Conservation (phyloP, 1,140 invertebrate genomes). For the Sitophilus oryzae region DNA sequence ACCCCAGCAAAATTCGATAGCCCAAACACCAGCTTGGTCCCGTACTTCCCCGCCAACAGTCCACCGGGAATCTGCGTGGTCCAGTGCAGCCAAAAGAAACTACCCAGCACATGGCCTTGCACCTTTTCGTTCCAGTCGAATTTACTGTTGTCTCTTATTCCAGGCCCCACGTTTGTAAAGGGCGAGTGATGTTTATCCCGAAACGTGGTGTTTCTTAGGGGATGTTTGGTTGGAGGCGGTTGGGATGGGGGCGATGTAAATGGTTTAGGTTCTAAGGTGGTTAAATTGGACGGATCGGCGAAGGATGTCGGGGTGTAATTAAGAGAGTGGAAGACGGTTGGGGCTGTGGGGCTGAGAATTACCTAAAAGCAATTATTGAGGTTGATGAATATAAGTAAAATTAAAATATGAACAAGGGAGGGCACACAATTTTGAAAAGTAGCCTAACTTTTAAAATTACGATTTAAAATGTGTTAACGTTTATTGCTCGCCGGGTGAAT, state of each 20-base stretch:
- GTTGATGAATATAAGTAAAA: no score
- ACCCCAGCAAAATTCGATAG: slow-evolving; percentile 61
- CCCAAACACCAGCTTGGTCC: slow-evolving; percentile 67
- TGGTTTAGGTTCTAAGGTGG: background rate
- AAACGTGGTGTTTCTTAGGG: no score
- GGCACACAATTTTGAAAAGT: no score
- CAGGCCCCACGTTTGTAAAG: no score
- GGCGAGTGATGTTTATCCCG: no score
- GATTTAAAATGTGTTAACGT: no score
- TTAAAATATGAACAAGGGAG: no score
- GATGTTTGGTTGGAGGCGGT: no score
- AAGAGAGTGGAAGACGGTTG: background rate
- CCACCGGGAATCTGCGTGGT: slow-evolving; percentile 69
- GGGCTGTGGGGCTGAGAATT: no score
- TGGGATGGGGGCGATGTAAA: slow-evolving; percentile 1
- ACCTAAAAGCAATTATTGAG: no score
- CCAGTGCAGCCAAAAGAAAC: slow-evolving; percentile 73
- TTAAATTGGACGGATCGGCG: background rate
- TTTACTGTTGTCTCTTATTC: slow-evolving; percentile 32
- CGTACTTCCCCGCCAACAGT: slow-evolving; percentile 60
- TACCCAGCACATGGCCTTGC: slow-evolving; percentile 63
- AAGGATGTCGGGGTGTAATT: background rate
- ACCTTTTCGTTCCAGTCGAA: slow-evolving; percentile 64
- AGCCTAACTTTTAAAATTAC: no score
- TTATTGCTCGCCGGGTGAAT: no score